Base-by-base conservation (phyloP, 2,797 vertebrate genomes). In the Microchirus variegatus region DNA sequence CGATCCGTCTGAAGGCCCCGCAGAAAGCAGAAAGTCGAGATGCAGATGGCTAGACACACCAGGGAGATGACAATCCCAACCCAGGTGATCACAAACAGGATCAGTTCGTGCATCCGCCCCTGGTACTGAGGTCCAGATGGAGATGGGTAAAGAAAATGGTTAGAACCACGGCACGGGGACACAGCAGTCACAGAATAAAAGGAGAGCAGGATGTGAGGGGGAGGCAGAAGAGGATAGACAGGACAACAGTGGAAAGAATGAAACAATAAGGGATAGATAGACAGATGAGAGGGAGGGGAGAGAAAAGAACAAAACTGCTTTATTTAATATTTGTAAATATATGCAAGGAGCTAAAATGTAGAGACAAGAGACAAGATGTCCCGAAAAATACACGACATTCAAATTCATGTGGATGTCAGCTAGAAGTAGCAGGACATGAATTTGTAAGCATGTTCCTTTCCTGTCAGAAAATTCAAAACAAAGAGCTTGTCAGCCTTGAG, bases 11-110 rank as follows among this genome's bases (percentile, higher is more conserved):
- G 97, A 55, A 98, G 93, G 42, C 96, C 97, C 19, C 96, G 91
- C 81, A 98, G 92, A 90, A 97, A 97, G 93, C 97, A 97, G 90
- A 98, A 96, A 46, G 97, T 97, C 56, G 96, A 97, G 90, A 98
- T 96, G 80, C 96, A 96, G 87, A 97, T 96, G 60, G 96, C 96
- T 53, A 98, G 89, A 80, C 97, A 98, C 74, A 98, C 95, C 53
- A 98, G 83, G 16, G 96, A 96, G 90, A 98, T 96, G 75, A 97
- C 94, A 10, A 97, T 97, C 48, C 96, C 96, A 68, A 97, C 96
- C 96, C 96, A 96, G 36, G 96, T 96, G 94, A 97, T 97, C 61
- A 97, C 95, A 1, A 96, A 95, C 53, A 98, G 93, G 88, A 98
- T 92, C 74, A 97, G 88, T 82, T 96, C 95, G 0, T 96, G 95